phyloP scores from a whole-genome alignment of 2,888 invertebrate species.

The Athripsodes cinereus region DNA sequence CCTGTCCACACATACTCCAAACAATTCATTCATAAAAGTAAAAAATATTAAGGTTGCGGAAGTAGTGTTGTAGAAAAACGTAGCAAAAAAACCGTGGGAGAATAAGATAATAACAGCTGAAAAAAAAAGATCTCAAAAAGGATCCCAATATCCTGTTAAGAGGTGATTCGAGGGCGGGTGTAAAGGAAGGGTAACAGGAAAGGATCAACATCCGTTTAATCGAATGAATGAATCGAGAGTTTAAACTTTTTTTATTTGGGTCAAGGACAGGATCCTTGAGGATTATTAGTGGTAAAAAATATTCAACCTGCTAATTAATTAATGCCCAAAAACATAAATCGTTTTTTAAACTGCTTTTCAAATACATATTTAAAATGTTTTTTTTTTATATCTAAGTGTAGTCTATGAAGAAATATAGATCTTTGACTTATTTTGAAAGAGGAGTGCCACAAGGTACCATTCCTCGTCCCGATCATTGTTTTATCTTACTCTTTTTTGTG shows the following conservation, averaged over 20 bases:
- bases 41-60: neutral
- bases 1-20: neutral
- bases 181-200: neutral
- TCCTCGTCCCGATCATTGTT: too few species aligned
- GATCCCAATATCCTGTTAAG: neutral
- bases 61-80: neutral
- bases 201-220: slow-evolving; percentile 1
- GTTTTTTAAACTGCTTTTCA: too few species aligned
- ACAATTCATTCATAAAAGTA: neutral
- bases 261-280: neutral
- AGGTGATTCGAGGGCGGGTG: neutral
- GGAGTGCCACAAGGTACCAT: too few species aligned
- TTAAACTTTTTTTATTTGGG: neutral
- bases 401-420: too few species aligned
- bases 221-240: neutral
- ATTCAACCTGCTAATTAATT: too few species aligned
- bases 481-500: too few species aligned
- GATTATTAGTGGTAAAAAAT: too few species aligned
- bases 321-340: too few species aligned
- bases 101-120: neutral
- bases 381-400: too few species aligned
- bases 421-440: too few species aligned
- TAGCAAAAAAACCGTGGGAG: neutral
- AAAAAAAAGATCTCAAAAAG: neutral
- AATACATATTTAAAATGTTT: too few species aligned